Percentiles rank a stretch among this genome's conserved stretches.
Evolutionary conservation across 2,113 vertebrate species (phyloP).

Genomic region (Cyanoramphus novaezelandiae): DNA sequence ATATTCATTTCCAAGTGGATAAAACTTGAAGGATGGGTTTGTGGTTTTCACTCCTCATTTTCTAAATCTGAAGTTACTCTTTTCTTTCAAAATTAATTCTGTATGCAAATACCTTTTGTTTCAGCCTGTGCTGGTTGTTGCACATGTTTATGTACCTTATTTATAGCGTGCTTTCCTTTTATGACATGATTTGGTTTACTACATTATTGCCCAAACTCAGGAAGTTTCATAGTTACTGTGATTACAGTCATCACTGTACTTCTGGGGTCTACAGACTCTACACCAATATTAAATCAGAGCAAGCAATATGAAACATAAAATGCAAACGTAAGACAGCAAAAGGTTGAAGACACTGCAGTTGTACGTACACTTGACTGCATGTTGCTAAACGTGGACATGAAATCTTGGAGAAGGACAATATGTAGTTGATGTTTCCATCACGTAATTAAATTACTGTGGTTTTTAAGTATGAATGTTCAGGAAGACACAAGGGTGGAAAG

Average conservation of each 20-base stretch:
- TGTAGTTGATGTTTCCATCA: neutral
- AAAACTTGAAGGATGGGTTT: neutral
- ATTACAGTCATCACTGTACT: neutral
- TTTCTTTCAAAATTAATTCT: neutral
- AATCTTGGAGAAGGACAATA: neutral
- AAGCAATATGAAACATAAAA: neutral
- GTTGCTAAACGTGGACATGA: neutral
- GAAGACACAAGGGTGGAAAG: neutral
- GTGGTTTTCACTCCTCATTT: neutral
- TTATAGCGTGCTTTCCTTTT: neutral
- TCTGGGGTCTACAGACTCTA: neutral
- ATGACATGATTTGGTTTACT: neutral
- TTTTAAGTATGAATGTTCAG: neutral
- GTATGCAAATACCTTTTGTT: neutral
- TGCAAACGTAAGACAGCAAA: neutral
- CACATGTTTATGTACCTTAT: neutral
- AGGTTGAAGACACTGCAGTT: neutral
- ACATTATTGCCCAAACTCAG: neutral
- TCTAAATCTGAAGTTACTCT: neutral
- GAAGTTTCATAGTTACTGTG: slow-evolving; percentile 11
- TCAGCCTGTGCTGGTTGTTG: neutral
- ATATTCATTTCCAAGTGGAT: neutral
- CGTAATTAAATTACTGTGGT: neutral
- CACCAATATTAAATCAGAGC: neutral
- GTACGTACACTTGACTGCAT: fast-evolving